phyloP scores from a whole-genome alignment of 2,888 invertebrate species.

The Ametastegia equiseti region DNA sequence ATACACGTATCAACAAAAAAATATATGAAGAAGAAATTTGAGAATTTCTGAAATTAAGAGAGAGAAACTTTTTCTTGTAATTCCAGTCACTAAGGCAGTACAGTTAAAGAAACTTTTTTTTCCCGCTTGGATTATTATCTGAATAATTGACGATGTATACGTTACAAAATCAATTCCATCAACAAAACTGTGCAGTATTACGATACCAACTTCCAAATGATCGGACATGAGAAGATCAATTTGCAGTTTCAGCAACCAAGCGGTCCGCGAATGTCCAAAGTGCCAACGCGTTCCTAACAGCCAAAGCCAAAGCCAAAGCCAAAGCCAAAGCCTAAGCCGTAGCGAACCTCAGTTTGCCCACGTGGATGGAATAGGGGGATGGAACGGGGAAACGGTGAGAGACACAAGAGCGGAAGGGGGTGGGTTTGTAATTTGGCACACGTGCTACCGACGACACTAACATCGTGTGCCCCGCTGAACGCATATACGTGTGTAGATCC shows the following conservation, averaged over 20 bases:
- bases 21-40: no score
- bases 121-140: no score
- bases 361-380: neutral
- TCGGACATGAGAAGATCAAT: constrained; percentile 1
- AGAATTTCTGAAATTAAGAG: no score
- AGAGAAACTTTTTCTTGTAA: no score
- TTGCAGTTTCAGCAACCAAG: constrained; percentile 4
- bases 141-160: no score
- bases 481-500: no score
- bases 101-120: no score
- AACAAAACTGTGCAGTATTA: neutral
- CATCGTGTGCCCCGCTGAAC: neutral
- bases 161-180: no score
- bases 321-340: neutral
- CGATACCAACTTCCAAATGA: neutral
- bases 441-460: constrained; percentile 41
- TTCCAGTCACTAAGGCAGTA: no score
- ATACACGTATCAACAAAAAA: no score
- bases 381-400: no score
- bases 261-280: neutral
- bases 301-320: neutral
- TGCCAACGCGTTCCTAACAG: neutral
- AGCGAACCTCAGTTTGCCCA: neutral
- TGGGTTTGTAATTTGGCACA: constrained; percentile 34
- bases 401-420: neutral